Base-by-base conservation (phyloP, 2,888 invertebrate genomes). In the Schizaphis graminum region DNA sequence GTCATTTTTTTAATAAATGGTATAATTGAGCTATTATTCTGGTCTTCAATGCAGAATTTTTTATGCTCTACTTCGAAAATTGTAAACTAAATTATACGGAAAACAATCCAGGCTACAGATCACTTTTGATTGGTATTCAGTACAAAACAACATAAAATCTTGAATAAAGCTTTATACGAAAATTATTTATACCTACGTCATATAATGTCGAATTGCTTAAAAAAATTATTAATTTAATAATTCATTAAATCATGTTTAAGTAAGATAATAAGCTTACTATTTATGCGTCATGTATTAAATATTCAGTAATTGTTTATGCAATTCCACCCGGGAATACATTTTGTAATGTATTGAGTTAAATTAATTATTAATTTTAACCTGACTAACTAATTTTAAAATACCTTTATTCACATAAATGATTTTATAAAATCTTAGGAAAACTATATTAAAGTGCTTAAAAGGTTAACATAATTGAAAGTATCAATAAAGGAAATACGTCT, bases 41-140 rank as follows among this genome's bases (percentile, higher is more conserved):
- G 90, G 93, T 93, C 84, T 89, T 93, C 93, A 89, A 89, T 86
- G 61, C 93, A 84, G 84, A 90, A 85, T 41, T 90, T 41, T 90
- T 85, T 77, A 77, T 47, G 35, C 35, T 92, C n/a, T 92, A 87
- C 91, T 86, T 86, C 24, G 86, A 91, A 28, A 49, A 13, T 35
- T 86, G n/a, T 92, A 86, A n/a, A 49, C 47, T 41, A 49, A 92
- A 87, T 35, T 61, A 67, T 49, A 21, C 53, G 49, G 49, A 87
- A 92, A 92, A 61, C 41, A 47, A 49, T 87, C 92, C 67, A 92
- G 92, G 87, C 26, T 41, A 44, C 28, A 87, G 41, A 88, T 67
- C 26, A 49, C 87, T 87, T 86, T 61, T 92, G 35, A 47, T 86
- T 13, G n/a, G 47, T 44, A 44, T 91, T 85, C 56, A 61, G 57